Evolutionary conservation across 1,140 invertebrate genomes (phyloP).

Genomic region (Pteromalus puparum): DNA sequence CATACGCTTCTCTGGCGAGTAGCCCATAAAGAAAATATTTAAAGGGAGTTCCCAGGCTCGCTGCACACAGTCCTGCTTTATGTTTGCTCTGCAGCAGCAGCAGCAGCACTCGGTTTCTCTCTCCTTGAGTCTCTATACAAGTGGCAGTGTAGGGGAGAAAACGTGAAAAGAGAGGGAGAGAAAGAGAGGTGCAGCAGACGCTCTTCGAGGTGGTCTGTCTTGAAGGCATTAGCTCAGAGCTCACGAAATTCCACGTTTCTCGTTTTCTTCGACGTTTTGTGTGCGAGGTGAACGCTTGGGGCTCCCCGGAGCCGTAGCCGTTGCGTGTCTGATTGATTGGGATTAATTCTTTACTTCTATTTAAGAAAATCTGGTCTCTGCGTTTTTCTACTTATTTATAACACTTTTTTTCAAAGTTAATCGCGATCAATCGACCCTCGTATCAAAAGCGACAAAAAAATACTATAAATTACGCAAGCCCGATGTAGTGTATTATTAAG

Average conservation of each 20-base stretch:
- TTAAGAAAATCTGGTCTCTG: too few relatives aligned
- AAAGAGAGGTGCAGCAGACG: not conserved
- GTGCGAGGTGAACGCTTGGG: not conserved
- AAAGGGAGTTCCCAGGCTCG: constrained; percentile 48
- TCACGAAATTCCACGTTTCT: constrained; percentile 38
- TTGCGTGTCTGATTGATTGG: constrained; percentile 12
- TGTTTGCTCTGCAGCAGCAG: constrained; percentile 34
- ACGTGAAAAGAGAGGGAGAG: not conserved
- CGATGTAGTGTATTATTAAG: not conserved
- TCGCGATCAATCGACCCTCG: not conserved
- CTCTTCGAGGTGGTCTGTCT: constrained; percentile 42
- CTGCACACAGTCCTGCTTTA: constrained; percentile 36
- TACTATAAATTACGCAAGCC: not conserved
- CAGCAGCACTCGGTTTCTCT: constrained; percentile 8
- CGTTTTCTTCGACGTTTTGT: not conserved
- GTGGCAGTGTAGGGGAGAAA: constrained; percentile 13
- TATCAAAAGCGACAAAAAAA: too few relatives aligned
- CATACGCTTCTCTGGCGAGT: not conserved
- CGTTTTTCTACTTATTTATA: too few relatives aligned
- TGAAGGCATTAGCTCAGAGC: constrained; percentile 11
- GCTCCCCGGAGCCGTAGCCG: not conserved
- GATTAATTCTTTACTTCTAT: constrained; percentile 25
- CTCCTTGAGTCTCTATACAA: not conserved
- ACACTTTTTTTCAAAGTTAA: not conserved
- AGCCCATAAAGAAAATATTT: constrained; percentile 19